Conservation (phyloP, 2,888 invertebrate genomes). For the Anoplius nigerrimus region DNA sequence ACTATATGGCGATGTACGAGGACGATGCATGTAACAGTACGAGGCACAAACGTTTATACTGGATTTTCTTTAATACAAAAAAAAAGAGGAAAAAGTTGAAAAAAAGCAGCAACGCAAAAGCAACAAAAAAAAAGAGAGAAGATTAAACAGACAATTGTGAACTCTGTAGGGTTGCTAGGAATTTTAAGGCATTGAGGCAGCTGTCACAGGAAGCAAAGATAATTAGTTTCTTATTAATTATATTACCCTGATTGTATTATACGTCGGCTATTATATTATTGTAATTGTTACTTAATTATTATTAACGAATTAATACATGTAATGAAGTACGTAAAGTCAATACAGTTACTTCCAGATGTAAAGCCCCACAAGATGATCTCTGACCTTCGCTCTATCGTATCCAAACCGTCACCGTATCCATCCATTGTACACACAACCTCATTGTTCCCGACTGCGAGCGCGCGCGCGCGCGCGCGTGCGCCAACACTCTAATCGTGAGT, state of each 20-base stretch:
- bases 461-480: no score
- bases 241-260: conserved; percentile 72
- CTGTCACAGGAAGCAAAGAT: conserved; percentile 72
- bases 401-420: no score
- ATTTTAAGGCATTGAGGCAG: conserved; percentile 74
- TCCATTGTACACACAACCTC: no score
- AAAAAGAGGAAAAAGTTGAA: conserved; percentile 13
- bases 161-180: conserved; percentile 74
- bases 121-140: background rate
- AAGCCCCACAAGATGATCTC: background rate
- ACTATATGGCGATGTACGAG: no score
- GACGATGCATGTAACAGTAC: conserved; percentile 1
- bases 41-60: conserved; percentile 16
- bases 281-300: conserved; percentile 69
- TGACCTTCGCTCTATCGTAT: no score
- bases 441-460: no score
- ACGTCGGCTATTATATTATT: conserved; percentile 67
- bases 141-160: conserved; percentile 27
- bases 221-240: conserved; percentile 72
- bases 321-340: conserved; percentile 67
- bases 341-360: conserved; percentile 58
- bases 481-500: no score
- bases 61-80: conserved; percentile 29
- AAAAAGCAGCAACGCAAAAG: background rate
- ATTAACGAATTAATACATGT: conserved; percentile 66